Base-by-base conservation (phyloP, 2,888 invertebrate genomes). In the Cyaniris semiargus region DNA sequence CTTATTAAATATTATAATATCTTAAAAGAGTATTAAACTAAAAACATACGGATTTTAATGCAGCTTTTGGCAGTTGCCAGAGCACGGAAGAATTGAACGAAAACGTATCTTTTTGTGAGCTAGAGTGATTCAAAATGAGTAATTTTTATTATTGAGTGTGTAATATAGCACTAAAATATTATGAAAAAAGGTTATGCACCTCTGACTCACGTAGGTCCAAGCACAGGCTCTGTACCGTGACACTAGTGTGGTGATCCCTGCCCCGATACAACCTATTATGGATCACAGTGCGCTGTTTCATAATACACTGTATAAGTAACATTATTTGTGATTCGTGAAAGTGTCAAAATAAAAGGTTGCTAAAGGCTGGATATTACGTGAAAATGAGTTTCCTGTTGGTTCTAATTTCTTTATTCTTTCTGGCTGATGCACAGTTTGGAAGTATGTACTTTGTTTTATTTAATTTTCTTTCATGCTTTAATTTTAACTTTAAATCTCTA, bases 391-490 rank as follows among this genome's bases (percentile, higher is more conserved):
- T 78, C 70, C 81, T 85, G 78, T 82, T 79, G 78, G 81, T 85
- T 81, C 81, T 86, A 77, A 82, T 89, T 75, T 85, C 83, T 81
- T 80, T 90, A 80, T 86, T 86, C 83, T 80, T 86, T 82, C 84
- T 88, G 77, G 90, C 87, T 76, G 83, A 85, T 77, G 93, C 90
- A 77, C 92, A 94, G 80, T 94, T 94, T 87, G 93, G 93, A 78
- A 90, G 93, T 94, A 87, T 92, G 93, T 90, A 70, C 23, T 76
- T 75, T 74, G 23, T 48, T 56, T 34, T 5, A 5, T 23, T 56
- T 7, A 13, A 44, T 44, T 44, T 44, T 44, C 2, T 44, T 44
- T 44, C 44, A 44, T 44, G 44, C 44, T 44, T 44, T 13, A 44
- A 44, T 13, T 44, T 10, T 38, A 38, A 38, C 8, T 8, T 38